Conservation (phyloP, 1,140 invertebrate genomes). For the Drosophila pseudoobscura region DNA sequence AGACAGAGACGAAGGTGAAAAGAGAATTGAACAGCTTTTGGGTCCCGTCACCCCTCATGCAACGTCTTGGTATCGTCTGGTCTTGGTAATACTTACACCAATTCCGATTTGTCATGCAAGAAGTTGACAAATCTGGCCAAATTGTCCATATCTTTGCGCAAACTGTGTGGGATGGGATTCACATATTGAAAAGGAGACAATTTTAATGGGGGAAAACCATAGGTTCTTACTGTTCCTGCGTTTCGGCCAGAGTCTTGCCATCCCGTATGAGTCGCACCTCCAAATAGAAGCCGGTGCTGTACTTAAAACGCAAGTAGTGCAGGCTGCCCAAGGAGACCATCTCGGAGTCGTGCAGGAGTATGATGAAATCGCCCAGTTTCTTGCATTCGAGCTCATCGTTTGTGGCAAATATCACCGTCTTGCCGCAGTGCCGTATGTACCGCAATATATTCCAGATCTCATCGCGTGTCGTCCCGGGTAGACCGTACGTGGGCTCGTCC, state of each 20-base stretch:
- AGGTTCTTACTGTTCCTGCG: constrained; percentile 60
- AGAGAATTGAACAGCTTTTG: too few species aligned
- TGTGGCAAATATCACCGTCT: constrained; percentile 95
- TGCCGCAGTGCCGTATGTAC: constrained; percentile 70
- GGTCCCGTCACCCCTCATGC: too few species aligned
- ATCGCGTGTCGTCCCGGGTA: constrained; percentile 58
- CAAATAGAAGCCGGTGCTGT: constrained; percentile 70
- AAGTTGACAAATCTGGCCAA: constrained; percentile 66
- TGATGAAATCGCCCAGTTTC: constrained; percentile 94
- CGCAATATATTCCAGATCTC: constrained; percentile 75
- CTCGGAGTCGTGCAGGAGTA: constrained; percentile 93
- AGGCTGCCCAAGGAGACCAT: constrained; percentile 89
- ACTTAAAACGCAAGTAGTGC: constrained; percentile 71
- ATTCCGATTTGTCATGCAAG: constrained; percentile 65
- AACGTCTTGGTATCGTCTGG: too few species aligned
- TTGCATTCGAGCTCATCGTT: constrained; percentile 99
- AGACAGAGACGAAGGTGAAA: too few species aligned
- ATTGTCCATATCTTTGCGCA: constrained; percentile 71
- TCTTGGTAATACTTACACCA: constrained; percentile 58
- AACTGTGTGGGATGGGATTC: constrained; percentile 21
- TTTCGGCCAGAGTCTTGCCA: constrained; percentile 51
- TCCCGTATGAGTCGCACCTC: constrained; percentile 66
- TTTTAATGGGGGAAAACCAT: not conserved
- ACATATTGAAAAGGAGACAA: not conserved
- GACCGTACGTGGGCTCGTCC: constrained; percentile 69